Percentiles rank a stretch among this genome's conserved stretches.
Evolutionary conservation across 2,888 invertebrate genomes (phyloP).

Genomic region (Chrysopilus asiliformis): DNA sequence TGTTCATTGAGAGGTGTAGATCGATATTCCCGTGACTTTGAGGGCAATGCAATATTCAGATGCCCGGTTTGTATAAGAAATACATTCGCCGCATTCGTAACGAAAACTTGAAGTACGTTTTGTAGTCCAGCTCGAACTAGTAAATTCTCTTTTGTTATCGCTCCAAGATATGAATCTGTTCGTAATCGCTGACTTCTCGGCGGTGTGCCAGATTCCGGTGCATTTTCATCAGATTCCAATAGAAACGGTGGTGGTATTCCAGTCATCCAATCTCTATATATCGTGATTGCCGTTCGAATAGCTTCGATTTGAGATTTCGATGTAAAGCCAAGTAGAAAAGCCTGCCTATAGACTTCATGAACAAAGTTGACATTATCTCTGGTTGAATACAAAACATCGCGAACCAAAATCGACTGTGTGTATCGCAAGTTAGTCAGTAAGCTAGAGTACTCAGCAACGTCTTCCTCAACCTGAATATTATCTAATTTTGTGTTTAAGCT

Average conservation of each 20-base stretch:
- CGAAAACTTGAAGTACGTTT: conserved; percentile 49
- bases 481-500: conserved; percentile 25
- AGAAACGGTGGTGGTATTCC: conserved; percentile 65
- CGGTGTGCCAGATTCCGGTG: conserved; percentile 26
- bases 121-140: conserved; percentile 72
- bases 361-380: conserved; percentile 89
- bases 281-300: conserved; percentile 74
- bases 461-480: conserved; percentile 30
- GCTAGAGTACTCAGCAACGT: conserved; percentile 25
- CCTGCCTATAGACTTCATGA: conserved; percentile 87
- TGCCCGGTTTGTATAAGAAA: conserved; percentile 52
- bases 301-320: conserved; percentile 63
- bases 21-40: conserved; percentile 43
- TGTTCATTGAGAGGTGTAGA: conserved; percentile 75
- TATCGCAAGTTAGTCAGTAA: conserved; percentile 20
- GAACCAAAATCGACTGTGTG: conserved; percentile 49
- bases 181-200: conserved; percentile 46
- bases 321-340: conserved; percentile 73
- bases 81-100: conserved; percentile 90
- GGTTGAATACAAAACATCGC: conserved; percentile 74
- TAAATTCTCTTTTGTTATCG: conserved; percentile 64
- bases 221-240: conserved; percentile 48
- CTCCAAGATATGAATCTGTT: conserved; percentile 77
- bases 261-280: conserved; percentile 94
- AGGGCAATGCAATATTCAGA: conserved; percentile 40